phyloP scores from a whole-genome alignment of 1,140 invertebrate species.

The Leucophenga varia region DNA sequence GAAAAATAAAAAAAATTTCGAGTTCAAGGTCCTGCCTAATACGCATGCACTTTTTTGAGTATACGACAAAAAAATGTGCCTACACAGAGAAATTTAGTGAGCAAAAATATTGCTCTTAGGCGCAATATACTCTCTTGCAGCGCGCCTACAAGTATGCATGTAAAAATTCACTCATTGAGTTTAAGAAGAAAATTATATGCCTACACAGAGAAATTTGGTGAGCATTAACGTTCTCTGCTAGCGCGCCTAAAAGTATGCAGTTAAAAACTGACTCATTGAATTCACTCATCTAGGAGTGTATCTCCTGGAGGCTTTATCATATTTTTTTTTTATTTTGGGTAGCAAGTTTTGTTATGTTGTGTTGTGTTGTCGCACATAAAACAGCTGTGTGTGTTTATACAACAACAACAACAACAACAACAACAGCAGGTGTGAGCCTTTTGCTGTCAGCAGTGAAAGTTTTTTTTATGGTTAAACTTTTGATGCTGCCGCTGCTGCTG shows the following conservation, averaged over 20 bases:
- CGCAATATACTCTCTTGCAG: background rate
- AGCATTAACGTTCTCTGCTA: background rate
- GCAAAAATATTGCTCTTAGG: background rate
- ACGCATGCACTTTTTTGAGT: slow-evolving; percentile 54
- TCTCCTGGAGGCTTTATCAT: too few relatives aligned
- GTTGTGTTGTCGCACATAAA: slow-evolving; percentile 32
- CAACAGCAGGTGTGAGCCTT: slow-evolving; percentile 1
- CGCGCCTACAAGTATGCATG: slow-evolving; percentile 45
- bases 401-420: background rate
- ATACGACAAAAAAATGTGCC: too few relatives aligned
- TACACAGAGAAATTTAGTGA: slow-evolving; percentile 5
- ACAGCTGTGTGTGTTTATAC: slow-evolving; percentile 43
- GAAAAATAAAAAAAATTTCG: slow-evolving; percentile 27
- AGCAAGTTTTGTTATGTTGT: slow-evolving; percentile 39
- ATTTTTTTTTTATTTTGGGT: too few relatives aligned
- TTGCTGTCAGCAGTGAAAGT: background rate
- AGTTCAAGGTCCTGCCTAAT: slow-evolving; percentile 52
- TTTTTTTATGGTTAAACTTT: too few relatives aligned
- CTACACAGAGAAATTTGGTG: slow-evolving; percentile 5
- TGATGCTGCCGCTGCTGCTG: too few relatives aligned
- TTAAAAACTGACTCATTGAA: background rate
- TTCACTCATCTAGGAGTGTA: too few relatives aligned
- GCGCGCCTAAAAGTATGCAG: slow-evolving; percentile 45
- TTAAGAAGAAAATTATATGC: slow-evolving; percentile 37
- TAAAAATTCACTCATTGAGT: background rate